These are phyloP conservation scores for Standfussiana lucernea DNA, from an alignment of 2,888 invertebrate species.

Conservation along the genomic window DNA sequence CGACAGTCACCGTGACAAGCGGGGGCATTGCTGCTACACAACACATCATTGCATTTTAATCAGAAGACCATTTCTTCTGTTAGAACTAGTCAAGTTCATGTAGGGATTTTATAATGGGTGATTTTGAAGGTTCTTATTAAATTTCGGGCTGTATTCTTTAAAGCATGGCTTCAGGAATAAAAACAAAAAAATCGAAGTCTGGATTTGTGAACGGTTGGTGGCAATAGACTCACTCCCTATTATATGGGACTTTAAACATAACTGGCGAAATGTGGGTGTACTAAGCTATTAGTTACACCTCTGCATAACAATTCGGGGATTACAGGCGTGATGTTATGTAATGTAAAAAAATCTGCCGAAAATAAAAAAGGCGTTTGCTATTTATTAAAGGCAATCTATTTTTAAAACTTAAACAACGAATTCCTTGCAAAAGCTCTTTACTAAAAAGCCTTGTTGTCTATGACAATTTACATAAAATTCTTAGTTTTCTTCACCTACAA, in stretches of 20 bases:
- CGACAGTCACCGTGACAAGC: background rate
- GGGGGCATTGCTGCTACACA: background rate
- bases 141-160: background rate
- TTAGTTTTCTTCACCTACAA: background rate
- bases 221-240: no score
- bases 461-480: no score
- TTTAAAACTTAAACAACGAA: background rate
- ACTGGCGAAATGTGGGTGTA: no score
- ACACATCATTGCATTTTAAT: background rate
- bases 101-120: background rate
- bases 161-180: background rate
- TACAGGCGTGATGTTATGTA: no score
- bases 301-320: no score
- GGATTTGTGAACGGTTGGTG: no score
- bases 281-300: no score
- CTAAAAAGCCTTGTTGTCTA: accelerated
- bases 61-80: background rate
- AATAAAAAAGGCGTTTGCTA: background rate
- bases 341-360: no score
- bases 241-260: no score
- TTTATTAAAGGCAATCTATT: background rate
- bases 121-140: background rate
- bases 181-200: no score
- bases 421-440: background rate
- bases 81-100: background rate